Base-by-base conservation (phyloP, 2,113 vertebrate genomes). In the Pedetes capensis region DNA sequence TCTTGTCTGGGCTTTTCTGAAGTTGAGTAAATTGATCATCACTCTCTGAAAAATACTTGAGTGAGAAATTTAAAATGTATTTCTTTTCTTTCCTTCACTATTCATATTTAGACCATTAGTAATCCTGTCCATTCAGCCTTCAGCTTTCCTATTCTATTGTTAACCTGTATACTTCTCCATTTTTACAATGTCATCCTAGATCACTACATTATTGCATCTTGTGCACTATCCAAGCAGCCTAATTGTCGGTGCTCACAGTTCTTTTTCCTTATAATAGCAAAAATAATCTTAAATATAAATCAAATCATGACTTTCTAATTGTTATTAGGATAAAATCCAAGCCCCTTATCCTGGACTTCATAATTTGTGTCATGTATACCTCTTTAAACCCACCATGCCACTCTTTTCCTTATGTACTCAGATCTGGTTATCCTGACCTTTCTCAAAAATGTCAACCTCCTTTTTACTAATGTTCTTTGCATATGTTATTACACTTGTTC, bases 1-100 rank as follows among this genome's bases (percentile, higher is more conserved):
- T 74, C 51, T 94, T 64, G 12, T 91, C 14, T 89, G n/a, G 39
- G 8, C 25, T 89, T 93, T 92, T 47, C 64, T 39, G 82, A 76
- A 59, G 29, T 90, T 88, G 75, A 63, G 23, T 82, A 71, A 59
- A 82, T 55, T 53, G 69, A 14, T 53, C 13, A 11, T 51, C 49
- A 39, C 27, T 27, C 42, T 90, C 34, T 44, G 75, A 66, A 59
- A 85, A 64, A 78, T 93, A 53, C 39, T 85, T 92, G 39, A 91
- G 3, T 37, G 78, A 90, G 79, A 94, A 91, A 42, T 27, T 85
- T 37, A 74, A 42, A 29, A 34, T 49, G 53, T 66, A 10, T 83
- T 27, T 94, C 81, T 8, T 87, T 53, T 39, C 17, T 68, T 78
- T 32, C 27, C n/a, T 82, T 61, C 32, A 25, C 5, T 89, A 20